phyloP scores from a whole-genome alignment of 2,888 invertebrate species.

The Ditula angustiorana region DNA sequence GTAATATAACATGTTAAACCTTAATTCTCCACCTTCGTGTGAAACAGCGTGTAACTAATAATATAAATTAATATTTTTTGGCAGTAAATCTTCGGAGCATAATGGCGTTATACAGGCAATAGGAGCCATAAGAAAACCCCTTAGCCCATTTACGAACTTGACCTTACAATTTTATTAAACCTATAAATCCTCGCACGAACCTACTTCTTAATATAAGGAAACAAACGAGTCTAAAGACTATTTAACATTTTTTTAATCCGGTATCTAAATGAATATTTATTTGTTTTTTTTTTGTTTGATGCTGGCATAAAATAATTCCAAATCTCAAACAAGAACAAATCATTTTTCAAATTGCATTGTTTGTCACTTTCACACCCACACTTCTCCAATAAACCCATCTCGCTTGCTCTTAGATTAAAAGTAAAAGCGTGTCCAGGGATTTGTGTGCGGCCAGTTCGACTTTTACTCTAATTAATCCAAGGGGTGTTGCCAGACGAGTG shows the following conservation, averaged over 20 bases:
- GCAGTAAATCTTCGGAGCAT: slow-evolving; percentile 27
- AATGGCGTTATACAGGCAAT: slow-evolving; percentile 17
- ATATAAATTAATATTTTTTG: slow-evolving; percentile 32
- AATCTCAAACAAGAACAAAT: slow-evolving; percentile 11
- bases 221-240: neutral
- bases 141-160: slow-evolving; percentile 32
- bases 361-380: slow-evolving; percentile 5
- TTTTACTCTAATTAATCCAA: slow-evolving; percentile 54
- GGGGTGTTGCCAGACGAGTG: slow-evolving; percentile 50
- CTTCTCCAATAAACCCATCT: slow-evolving; percentile 9
- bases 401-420: slow-evolving; percentile 32
- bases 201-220: slow-evolving; percentile 15
- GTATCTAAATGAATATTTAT: neutral
- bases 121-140: slow-evolving; percentile 28
- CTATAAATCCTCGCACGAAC: slow-evolving; percentile 24
- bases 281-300: neutral
- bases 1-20: neutral
- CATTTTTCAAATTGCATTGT: slow-evolving; percentile 16
- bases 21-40: neutral
- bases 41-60: slow-evolving; percentile 1
- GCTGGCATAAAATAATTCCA: slow-evolving; percentile 14
- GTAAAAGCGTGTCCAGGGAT: slow-evolving; percentile 43
- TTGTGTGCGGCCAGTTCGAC: slow-evolving; percentile 49
- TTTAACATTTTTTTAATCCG: neutral
- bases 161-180: slow-evolving; percentile 35